Evolutionary conservation across 92 coral and sea anemone species (phyloP), one percentile per base, ranked within the genome.

Genomic region (Pocillopora grandis): DNA sequence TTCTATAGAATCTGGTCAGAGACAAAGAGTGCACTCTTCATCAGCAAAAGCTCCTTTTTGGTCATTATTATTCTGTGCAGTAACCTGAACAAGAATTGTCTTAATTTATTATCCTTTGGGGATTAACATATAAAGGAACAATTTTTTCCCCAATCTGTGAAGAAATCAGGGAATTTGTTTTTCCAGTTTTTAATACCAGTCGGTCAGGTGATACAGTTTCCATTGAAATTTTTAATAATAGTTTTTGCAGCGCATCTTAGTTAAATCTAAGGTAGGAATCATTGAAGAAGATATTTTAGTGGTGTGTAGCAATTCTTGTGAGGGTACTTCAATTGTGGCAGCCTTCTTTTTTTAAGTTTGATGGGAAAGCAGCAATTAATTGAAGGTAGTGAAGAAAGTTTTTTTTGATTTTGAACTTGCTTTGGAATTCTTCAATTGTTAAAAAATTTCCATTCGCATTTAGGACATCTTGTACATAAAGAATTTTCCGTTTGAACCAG

Each of bases 141-240:
- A 6, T 74, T 49, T 7, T 52, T 74, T 42, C 49, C 8, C 60
- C 78, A 74, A 1, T 74, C 78, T 74, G 10, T 15, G 48, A 3
- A 11, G 2, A 5, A 3, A 21, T 74, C 78, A 20, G 78, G 21
- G 14, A 15, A 74, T 1, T 74, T 37, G 33, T 10, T 8, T 52
- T 74, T 74, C 78, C 78, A 74, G 60, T n/a, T 17, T 74, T 74
- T 14, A 20, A 74, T 48, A 3, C 78, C 78, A 11, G 78, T 74
- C 49, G 78, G 62, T 21, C 49, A 36, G 1, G 49, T 9, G 0
- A 11, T 74, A 11, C 21, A 8, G 23, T 15, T 74, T 52, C 49
- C 19, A 13, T 74, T 48, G 49, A 74, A 9, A 1, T 49, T 12
- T 12, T 74, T 74, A 4, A 42, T 74, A 74, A 21, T 74, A 74